These are phyloP conservation scores for Nothura maculosa DNA, from an alignment of 2,797 vertebrate species.

Conservation along the genomic window DNA sequence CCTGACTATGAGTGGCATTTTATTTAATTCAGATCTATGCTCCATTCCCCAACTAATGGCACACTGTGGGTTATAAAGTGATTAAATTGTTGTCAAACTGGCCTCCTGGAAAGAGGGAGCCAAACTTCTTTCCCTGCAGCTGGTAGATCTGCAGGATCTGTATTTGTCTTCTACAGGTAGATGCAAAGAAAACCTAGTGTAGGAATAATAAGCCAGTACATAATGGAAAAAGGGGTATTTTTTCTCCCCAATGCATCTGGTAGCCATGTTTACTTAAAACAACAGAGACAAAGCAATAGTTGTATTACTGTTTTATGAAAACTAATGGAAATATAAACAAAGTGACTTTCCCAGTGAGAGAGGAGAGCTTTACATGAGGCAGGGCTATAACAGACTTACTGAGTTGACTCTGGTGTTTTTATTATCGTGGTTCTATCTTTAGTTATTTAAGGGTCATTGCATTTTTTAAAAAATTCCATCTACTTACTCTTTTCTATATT, in stretches of 20 bases:
- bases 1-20: slow-evolving; percentile 66
- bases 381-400: slow-evolving; percentile 6
- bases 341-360: slow-evolving; percentile 11
- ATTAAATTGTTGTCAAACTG: slow-evolving; percentile 65
- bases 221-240: not conserved
- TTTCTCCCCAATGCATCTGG: not conserved
- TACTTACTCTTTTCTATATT: slow-evolving; percentile 10
- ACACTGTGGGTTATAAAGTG: slow-evolving; percentile 61
- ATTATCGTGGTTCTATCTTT: slow-evolving; percentile 42
- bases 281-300: slow-evolving; percentile 34
- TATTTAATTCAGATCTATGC: slow-evolving; percentile 73
- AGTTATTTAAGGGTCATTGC: slow-evolving; percentile 33
- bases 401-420: slow-evolving; percentile 36
- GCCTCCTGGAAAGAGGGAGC: slow-evolving; percentile 50
- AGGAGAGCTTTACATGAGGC: slow-evolving; percentile 7
- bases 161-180: not conserved
- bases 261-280: not conserved
- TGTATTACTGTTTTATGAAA: slow-evolving; percentile 14
- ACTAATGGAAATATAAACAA: slow-evolving; percentile 4
- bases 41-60: slow-evolving; percentile 60
- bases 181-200: slow-evolving; percentile 13
- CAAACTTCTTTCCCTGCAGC: slow-evolving; percentile 10
- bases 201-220: slow-evolving; percentile 1
- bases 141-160: slow-evolving; percentile 22
- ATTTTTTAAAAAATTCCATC: slow-evolving; percentile 1